Base-by-base conservation (phyloP, 92 coral and sea anemone genomes). In the Siderastrea siderea region DNA sequence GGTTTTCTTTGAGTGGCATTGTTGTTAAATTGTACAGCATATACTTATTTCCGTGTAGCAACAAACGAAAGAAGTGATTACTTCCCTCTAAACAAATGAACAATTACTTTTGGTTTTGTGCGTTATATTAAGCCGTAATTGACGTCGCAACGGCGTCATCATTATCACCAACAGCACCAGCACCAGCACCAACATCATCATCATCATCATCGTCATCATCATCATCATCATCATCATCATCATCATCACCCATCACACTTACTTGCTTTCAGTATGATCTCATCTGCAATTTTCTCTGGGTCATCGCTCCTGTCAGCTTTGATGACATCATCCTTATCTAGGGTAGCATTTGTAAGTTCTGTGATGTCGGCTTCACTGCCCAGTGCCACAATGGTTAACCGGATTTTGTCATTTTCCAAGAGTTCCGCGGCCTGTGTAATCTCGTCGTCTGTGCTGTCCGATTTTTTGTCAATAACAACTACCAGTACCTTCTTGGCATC, bases 401-500 rank as follows among this genome's bases (percentile, higher is more conserved):
- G 85, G 63, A 91, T 80, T 47, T 86, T 91, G 75, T 67, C 65
- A 76, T 81, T 75, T 52, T 91, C 89, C 76, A 91, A 66, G 1
- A 70, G 84, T 3, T 47, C 71, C 3, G 91, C 84, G 50, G 86
- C 91, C 68, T 81, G 58, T 81, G 65, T 75, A 47, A 91, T 58
- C 44, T 74, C 71, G 6, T 86, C 94, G 19, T 81, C 81, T 15
- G 87, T 86, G 64, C 84, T 86, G 68, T 81, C 91, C 45, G 89
- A 88, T 57, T 81, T 86, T 19, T 88, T 85, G 65, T 91, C 94
- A 9, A 81, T 75, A 26, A 91, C 62, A 47, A 91, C 83, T 38
- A 91, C 91, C 80, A 91, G 68, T 12, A 91, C 72, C 62, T 86
- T 86, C 19, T 85, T 88, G 54, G 94, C 94, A 51, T 91, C 81